Percentiles rank a stretch among this genome's conserved stretches.
phyloP scores from a whole-genome alignment of 2,888 invertebrate genomes.

The Cryptophagus acutangulus region DNA sequence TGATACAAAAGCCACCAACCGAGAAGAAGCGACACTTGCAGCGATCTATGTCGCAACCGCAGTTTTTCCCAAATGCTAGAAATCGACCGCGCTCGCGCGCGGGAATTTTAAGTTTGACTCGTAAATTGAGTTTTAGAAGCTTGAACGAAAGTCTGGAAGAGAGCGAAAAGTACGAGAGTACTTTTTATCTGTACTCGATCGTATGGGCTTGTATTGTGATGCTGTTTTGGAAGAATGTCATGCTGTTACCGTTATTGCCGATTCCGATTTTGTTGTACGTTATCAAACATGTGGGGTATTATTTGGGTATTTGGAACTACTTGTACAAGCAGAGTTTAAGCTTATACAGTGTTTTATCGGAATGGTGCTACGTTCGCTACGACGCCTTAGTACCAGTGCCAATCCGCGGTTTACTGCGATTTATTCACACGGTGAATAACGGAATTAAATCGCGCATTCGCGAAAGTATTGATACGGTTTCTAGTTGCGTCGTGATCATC shows the following conservation, averaged over 20 bases:
- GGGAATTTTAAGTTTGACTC: constrained; percentile 24
- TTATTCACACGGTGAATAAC: constrained; percentile 61
- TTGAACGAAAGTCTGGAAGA: constrained; percentile 22
- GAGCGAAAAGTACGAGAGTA: constrained; percentile 55
- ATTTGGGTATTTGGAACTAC: constrained; percentile 54
- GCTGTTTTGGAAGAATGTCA: constrained; percentile 80
- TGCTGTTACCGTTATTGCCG: constrained; percentile 71
- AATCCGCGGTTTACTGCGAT: constrained; percentile 68
- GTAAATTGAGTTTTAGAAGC: constrained; percentile 24
- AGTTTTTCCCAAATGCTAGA: constrained; percentile 23
- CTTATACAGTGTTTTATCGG: constrained; percentile 38
- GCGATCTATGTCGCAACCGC: constrained; percentile 42
- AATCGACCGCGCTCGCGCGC: constrained; percentile 20
- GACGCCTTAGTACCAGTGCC: constrained; percentile 71
- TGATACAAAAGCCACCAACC: constrained; percentile 28
- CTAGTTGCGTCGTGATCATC: constrained; percentile 79
- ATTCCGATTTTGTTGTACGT: constrained; percentile 71
- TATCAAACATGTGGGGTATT: constrained; percentile 53
- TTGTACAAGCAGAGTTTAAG: constrained; percentile 40
- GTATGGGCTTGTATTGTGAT: constrained; percentile 80
- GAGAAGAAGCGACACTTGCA: constrained; percentile 7
- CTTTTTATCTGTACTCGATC: constrained; percentile 69
- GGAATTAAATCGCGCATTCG: constrained; percentile 61
- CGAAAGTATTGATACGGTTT: constrained; percentile 78
- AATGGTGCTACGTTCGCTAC: constrained; percentile 63